Evolutionary conservation across 2,113 vertebrate species (phyloP).

Genomic region (Oceanites oceanicus): DNA sequence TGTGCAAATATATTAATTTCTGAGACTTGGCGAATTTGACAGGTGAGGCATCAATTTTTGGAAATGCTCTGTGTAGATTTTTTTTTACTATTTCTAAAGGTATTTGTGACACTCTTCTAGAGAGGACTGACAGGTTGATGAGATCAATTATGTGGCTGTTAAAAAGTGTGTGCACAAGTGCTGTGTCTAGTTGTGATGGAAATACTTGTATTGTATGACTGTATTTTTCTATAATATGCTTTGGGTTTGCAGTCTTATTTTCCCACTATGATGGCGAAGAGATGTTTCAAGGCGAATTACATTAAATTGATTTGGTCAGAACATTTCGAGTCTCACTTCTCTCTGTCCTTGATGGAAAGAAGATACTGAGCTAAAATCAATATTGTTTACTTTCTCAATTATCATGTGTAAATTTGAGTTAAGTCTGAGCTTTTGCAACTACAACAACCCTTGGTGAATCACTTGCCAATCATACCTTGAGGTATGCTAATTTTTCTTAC

Average conservation of each 20-base stretch:
- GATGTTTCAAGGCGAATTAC: not conserved
- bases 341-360: not conserved
- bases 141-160: not conserved
- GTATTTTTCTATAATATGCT: not conserved
- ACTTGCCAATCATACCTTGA: not conserved
- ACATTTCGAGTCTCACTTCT: not conserved
- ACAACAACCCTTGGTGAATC: not conserved
- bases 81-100: not conserved
- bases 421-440: not conserved
- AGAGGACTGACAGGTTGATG: not conserved
- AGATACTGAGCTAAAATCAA: slow-evolving; percentile 40
- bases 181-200: not conserved
- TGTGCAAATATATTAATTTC: not conserved
- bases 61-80: not conserved
- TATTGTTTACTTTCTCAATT: slow-evolving; percentile 43
- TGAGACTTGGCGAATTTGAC: not conserved
- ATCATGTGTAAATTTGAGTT: not conserved
- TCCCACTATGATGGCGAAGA: not conserved
- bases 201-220: not conserved
- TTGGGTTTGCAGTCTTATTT: not conserved
- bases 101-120: not conserved
- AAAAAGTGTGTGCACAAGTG: rapidly evolving
- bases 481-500: not conserved
- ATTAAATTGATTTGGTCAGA: slow-evolving; percentile 15
- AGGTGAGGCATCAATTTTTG: not conserved